Conservation (phyloP, 2,113 vertebrate genomes). For the Aegithalos caudatus region DNA sequence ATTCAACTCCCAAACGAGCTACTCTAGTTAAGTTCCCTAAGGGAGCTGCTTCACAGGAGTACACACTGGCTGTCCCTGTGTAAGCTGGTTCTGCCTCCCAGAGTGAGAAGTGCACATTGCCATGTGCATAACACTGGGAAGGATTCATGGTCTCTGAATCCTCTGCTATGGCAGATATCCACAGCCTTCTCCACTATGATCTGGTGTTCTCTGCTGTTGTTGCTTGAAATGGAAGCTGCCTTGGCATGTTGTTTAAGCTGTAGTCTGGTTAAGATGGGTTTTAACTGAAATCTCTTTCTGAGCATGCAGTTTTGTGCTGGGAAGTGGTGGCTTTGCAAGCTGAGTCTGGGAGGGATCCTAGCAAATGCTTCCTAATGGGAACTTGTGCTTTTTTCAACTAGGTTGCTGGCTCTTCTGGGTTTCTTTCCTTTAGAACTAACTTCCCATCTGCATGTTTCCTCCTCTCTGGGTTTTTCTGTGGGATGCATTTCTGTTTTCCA, state of each 20-base stretch:
- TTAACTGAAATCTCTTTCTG: background rate
- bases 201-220: constrained; percentile 16
- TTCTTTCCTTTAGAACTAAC: constrained; percentile 61
- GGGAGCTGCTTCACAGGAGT: background rate
- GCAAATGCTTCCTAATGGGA: constrained; percentile 35
- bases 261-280: background rate
- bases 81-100: background rate
- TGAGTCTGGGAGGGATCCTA: constrained; percentile 17
- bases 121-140: background rate
- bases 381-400: background rate
- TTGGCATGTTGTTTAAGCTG: constrained; percentile 23
- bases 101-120: background rate
- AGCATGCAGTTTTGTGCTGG: constrained; percentile 32
- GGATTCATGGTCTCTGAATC: background rate
- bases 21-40: background rate
- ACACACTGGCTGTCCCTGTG: background rate
- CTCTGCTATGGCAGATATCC: constrained; percentile 23
- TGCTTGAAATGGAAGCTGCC: constrained; percentile 24
- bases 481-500: constrained; percentile 83
- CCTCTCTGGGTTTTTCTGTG: constrained; percentile 67
- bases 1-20: background rate
- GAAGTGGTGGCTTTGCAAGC: constrained; percentile 17
- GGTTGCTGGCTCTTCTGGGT: constrained; percentile 18
- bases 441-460: constrained; percentile 69
- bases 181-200: background rate